Base-by-base conservation (phyloP, 2,797 vertebrate species). In the Moxostoma hubbsi region DNA sequence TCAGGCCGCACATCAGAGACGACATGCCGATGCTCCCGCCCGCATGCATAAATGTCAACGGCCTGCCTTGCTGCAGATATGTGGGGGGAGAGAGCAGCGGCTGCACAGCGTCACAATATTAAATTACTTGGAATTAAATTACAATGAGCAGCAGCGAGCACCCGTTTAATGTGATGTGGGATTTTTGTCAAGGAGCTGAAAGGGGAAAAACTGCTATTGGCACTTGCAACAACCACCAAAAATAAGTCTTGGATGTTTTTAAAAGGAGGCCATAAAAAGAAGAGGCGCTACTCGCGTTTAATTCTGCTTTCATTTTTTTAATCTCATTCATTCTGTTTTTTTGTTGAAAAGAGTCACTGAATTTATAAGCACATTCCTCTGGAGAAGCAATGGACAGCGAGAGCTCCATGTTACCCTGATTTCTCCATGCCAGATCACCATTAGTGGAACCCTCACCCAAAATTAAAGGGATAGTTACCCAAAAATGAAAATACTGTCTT, bases 301-400 rank as follows among this genome's bases (percentile, higher is more conserved):
- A 74, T 86, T 87, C 74, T 82, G 80, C 89, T 92, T 91, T 93
- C 89, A 91, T 92, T 89, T 90, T 88, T 82, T 87, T 91, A 90
- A 92, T 91, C 88, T 88, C 80, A 85, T 89, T 89, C 86, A 87
- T 83, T 81, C 16, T 55, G 69, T 9, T 7, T 45, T 75, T 83
- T 67, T 87, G 87, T 84, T 82, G 49, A 73, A 84, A 83, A 67
- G 79, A 54, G 86, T 87, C 84, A 75, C 50, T 80, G 79, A 80
- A 80, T 51, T 74, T 82, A 65, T 85, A 83, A 87, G 82, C 79
- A 84, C 75, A 65, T 78, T 73, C 77, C 72, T 84, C 68, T 53
- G 80, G 73, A 85, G 84, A 77, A 57, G 54, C 62, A 64, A n/a
- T 64, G 53, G 63, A 61, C 12, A 47, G 36, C 4, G 16, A 54